These are phyloP conservation scores for Arion vulgaris DNA, from an alignment of 1,140 invertebrate genomes.

Conservation along the genomic window DNA sequence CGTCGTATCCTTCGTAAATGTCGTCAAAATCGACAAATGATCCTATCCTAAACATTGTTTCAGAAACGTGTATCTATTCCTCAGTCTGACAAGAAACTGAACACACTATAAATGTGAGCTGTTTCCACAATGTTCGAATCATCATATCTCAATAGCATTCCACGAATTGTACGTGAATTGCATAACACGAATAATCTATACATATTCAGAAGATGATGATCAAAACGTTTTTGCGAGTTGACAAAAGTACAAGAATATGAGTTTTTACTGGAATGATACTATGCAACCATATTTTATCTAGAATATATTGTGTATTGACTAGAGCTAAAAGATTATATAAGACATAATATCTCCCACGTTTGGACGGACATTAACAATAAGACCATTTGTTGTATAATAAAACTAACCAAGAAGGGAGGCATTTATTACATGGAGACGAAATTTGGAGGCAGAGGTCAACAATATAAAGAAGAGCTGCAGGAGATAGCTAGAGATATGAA, in stretches of 20 bases:
- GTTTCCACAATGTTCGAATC: background rate
- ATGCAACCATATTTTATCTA: too few species aligned
- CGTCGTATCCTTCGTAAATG: background rate
- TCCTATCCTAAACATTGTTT: conserved; percentile 7
- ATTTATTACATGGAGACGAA: too few species aligned
- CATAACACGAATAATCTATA: background rate
- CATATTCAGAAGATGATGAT: background rate
- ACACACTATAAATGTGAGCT: background rate
- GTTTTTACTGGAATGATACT: too few species aligned
- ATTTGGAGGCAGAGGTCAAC: too few species aligned
- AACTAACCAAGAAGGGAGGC: too few species aligned
- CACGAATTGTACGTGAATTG: background rate
- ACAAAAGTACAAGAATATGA: background rate
- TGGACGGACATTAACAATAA: too few species aligned
- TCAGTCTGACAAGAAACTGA: background rate
- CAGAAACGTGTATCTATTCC: background rate
- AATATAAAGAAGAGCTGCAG: too few species aligned
- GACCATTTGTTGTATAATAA: too few species aligned
- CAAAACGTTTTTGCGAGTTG: background rate
- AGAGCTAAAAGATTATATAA: too few species aligned
- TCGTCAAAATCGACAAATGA: conserved; percentile 18
- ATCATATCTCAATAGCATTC: background rate
- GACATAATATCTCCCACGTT: too few species aligned
- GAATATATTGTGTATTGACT: too few species aligned
- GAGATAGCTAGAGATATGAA: too few species aligned